Evolutionary conservation across 2,113 vertebrate genomes (phyloP).

Genomic region (Dromaius novaehollandiae): DNA sequence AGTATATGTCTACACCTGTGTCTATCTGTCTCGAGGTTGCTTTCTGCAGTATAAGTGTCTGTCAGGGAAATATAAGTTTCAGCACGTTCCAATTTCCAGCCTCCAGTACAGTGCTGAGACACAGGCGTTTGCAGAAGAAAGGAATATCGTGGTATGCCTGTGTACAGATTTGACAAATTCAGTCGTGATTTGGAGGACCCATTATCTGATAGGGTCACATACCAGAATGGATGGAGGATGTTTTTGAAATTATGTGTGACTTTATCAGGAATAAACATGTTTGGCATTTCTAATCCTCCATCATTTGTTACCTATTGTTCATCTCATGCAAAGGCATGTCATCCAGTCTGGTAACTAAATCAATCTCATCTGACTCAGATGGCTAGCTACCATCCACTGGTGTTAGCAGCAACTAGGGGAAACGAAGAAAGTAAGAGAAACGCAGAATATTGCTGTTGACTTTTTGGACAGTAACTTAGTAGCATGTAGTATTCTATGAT

Average conservation of each 20-base stretch:
- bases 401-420: background rate
- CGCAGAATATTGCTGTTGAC: background rate
- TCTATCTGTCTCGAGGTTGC: background rate
- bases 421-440: constrained; percentile 6
- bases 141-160: fast-evolving
- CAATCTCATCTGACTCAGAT: background rate
- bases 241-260: background rate
- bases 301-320: background rate
- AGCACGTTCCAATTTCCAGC: background rate
- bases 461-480: constrained; percentile 15
- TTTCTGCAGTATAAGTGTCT: background rate
- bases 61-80: background rate
- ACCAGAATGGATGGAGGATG: background rate
- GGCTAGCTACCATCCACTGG: background rate
- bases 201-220: background rate
- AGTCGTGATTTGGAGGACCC: background rate
- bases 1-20: background rate
- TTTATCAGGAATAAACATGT: background rate
- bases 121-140: background rate
- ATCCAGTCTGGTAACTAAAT: background rate
- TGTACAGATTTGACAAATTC: background rate
- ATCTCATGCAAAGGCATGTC: background rate
- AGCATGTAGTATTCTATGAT: background rate
- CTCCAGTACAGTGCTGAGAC: too few relatives aligned
- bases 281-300: background rate